Evolutionary conservation across 2,113 vertebrate genomes (phyloP).

Genomic region (Xiphias gladius): DNA sequence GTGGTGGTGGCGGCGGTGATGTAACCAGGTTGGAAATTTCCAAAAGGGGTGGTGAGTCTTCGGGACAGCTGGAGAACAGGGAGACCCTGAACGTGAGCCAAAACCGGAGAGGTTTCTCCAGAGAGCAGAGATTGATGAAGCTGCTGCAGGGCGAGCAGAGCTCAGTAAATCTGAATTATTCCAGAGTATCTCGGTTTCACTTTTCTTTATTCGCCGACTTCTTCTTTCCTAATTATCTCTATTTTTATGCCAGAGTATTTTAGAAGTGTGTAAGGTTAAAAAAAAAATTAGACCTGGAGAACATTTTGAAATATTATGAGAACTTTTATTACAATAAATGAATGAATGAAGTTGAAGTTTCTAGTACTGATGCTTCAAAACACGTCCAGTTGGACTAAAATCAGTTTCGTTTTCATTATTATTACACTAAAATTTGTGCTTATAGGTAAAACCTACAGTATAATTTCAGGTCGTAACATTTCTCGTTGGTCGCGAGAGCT

Average conservation of each 20-base stretch:
- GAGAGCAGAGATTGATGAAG: conserved; percentile 61
- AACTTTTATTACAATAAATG: background rate
- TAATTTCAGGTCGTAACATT: too few species aligned
- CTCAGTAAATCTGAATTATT: conserved; percentile 19
- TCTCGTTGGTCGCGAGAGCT: too few species aligned
- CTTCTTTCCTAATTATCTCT: conserved; percentile 1
- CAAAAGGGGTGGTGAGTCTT: background rate
- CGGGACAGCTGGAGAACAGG: conserved; percentile 28
- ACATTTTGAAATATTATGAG: too few species aligned
- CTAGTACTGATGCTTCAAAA: background rate
- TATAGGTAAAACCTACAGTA: too few species aligned
- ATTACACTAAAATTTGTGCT: too few species aligned
- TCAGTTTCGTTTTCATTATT: too few species aligned
- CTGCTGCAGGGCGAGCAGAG: conserved; percentile 20
- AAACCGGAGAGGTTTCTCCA: background rate
- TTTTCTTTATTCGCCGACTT: background rate
- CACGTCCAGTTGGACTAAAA: background rate
- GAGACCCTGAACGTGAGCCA: conserved; percentile 12
- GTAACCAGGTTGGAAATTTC: conserved; percentile 20
- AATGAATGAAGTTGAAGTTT: background rate
- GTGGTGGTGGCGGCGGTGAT: background rate
- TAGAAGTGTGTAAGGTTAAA: background rate
- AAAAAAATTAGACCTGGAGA: too few species aligned
- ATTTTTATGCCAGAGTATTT: background rate
- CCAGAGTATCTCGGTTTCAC: background rate